Percentiles rank a stretch among this genome's conserved stretches.
Evolutionary conservation across 2,797 vertebrate genomes (phyloP).

Genomic region (Betta splendens): DNA sequence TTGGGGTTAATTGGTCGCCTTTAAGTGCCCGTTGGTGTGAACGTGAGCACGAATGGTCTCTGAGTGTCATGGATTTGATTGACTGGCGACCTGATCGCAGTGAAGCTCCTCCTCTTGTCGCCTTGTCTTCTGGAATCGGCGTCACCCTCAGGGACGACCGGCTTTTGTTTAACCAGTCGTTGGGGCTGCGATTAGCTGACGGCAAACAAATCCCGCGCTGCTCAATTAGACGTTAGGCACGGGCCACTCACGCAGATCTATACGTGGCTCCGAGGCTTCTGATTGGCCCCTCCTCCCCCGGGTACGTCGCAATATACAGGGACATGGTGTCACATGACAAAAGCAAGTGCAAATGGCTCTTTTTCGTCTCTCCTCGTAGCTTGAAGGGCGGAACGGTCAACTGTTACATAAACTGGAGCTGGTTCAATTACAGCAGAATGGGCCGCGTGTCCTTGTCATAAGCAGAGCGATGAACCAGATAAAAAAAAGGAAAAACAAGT

Average conservation of each 20-base stretch:
- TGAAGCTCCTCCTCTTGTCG: neutral
- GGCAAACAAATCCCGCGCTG: conserved; percentile 13
- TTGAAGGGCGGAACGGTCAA: conserved; percentile 75
- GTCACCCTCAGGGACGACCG: neutral
- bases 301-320: conserved; percentile 80
- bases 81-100: neutral
- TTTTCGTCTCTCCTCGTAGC: conserved; percentile 50
- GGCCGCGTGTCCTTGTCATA: conserved; percentile 68
- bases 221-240: conserved; percentile 26
- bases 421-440: conserved; percentile 72
- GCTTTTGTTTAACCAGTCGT: neutral
- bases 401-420: conserved; percentile 71
- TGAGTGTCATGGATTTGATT: neutral
- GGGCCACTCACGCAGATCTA: conserved; percentile 25
- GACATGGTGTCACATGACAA: conserved; percentile 75
- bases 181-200: conserved; percentile 6
- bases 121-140: neutral
- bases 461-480: conserved; percentile 52
- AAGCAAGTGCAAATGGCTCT: conserved; percentile 67
- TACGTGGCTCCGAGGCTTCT: conserved; percentile 68
- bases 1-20: neutral
- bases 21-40: neutral
- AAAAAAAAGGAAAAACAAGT: conserved; percentile 43
- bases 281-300: conserved; percentile 76
- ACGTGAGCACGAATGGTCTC: neutral